phyloP scores from a whole-genome alignment of 1,140 invertebrate genomes.

The Drosophila funebris region DNA sequence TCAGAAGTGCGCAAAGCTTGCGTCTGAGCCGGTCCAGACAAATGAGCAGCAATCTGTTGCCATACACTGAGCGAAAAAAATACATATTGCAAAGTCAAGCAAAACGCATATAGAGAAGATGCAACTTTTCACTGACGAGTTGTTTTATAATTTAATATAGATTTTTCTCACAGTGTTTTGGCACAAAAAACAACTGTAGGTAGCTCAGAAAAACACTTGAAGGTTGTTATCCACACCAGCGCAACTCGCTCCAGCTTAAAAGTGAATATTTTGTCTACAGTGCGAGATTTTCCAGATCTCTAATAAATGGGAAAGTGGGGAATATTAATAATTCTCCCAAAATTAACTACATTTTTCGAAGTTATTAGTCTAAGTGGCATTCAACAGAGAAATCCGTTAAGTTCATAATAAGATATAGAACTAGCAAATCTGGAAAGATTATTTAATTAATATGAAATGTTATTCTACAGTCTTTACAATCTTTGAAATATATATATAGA shows the following conservation, averaged over 20 bases:
- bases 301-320: neutral
- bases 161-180: constrained; percentile 49
- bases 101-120: too few relatives aligned
- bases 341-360: neutral
- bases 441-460: too few relatives aligned
- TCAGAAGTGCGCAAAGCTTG: constrained; percentile 80
- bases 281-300: neutral
- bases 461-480: too few relatives aligned
- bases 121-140: too few relatives aligned
- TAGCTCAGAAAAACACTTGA: constrained; percentile 24
- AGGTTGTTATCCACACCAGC: constrained; percentile 61
- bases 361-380: too few relatives aligned
- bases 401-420: too few relatives aligned
- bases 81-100: too few relatives aligned
- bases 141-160: too few relatives aligned
- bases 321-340: neutral
- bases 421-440: too few relatives aligned
- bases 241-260: constrained; percentile 43
- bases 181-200: constrained; percentile 4
- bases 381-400: too few relatives aligned
- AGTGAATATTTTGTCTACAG: neutral
- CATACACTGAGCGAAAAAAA: constrained; percentile 46
- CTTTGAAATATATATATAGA: too few relatives aligned
- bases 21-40: constrained; percentile 75
- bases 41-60: constrained; percentile 62